A percentile compares a stretch with the other conserved stretches of the same genome.
These are phyloP conservation scores for Chloropsis cyanopogon DNA, from an alignment of 2,113 vertebrate genomes.

Conservation along the genomic window DNA sequence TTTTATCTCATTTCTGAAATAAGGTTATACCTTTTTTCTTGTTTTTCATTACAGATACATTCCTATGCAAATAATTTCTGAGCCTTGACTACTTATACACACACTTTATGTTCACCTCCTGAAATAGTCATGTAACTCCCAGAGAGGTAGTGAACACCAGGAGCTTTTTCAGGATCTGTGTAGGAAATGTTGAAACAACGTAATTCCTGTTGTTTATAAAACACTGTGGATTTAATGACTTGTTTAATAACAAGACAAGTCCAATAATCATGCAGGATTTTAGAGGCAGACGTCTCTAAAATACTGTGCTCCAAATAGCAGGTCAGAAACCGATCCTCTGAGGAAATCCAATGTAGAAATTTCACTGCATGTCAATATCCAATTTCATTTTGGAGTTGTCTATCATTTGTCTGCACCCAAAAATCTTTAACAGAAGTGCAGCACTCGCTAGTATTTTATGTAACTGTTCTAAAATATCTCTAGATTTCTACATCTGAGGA, in stretches of 20 bases:
- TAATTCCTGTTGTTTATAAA: constrained; percentile 5
- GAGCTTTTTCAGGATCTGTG: neutral
- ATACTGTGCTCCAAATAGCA: neutral
- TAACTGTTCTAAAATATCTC: neutral
- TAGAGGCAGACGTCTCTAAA: neutral
- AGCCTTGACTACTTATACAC: neutral
- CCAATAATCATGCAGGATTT: neutral
- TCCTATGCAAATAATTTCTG: neutral
- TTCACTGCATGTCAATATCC: neutral
- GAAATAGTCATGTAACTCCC: neutral
- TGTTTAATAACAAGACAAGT: neutral
- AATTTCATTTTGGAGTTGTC: neutral
- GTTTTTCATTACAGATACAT: neutral
- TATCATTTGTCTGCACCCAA: neutral
- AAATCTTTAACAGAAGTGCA: neutral
- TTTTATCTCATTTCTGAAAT: constrained; percentile 2
- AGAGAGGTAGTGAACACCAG: neutral
- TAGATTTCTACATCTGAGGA: neutral
- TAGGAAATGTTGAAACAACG: neutral
- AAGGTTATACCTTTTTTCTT: neutral
- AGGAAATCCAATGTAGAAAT: neutral
- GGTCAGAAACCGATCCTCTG: neutral
- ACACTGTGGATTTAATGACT: neutral
- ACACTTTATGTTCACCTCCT: neutral
- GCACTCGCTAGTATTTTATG: neutral